phyloP scores from a whole-genome alignment of 2,888 invertebrate genomes.

The Ophion costatus region DNA sequence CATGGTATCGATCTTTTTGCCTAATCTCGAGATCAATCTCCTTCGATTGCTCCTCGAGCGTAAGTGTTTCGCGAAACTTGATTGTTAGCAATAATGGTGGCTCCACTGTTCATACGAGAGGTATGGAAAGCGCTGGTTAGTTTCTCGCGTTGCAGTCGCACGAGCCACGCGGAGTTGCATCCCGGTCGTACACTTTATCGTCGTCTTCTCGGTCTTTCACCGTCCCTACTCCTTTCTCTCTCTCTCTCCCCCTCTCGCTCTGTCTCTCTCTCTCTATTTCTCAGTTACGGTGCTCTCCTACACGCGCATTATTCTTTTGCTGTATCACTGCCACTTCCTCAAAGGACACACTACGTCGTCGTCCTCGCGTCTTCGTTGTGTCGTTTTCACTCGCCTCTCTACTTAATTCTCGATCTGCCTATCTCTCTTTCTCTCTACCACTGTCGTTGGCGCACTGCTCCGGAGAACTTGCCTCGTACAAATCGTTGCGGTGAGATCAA shows the following conservation, averaged over 20 bases:
- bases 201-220: constrained; percentile 38
- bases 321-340: constrained; percentile 52
- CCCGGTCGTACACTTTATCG: constrained; percentile 43
- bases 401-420: constrained; percentile 51
- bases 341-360: constrained; percentile 45
- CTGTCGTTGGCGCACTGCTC: constrained; percentile 42
- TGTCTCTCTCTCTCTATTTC: constrained; percentile 12
- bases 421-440: constrained; percentile 5
- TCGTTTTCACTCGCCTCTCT: constrained; percentile 51
- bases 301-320: constrained; percentile 13
- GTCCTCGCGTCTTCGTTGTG: constrained; percentile 36
- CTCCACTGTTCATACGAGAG: constrained; percentile 14
- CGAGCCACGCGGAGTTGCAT: constrained; percentile 37
- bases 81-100: constrained; percentile 3
- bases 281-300: constrained; percentile 9
- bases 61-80: neutral
- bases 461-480: constrained; percentile 69
- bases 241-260: constrained; percentile 23
- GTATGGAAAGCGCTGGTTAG: constrained; percentile 20
- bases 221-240: neutral
- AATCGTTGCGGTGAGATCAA: constrained; percentile 78
- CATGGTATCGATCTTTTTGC: no score
- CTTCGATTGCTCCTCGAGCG: neutral
- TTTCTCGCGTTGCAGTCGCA: constrained; percentile 30
- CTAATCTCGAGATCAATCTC: neutral